These are phyloP conservation scores for Lamellibrachia columna DNA, from an alignment of 2,888 invertebrate species.

Conservation along the genomic window DNA sequence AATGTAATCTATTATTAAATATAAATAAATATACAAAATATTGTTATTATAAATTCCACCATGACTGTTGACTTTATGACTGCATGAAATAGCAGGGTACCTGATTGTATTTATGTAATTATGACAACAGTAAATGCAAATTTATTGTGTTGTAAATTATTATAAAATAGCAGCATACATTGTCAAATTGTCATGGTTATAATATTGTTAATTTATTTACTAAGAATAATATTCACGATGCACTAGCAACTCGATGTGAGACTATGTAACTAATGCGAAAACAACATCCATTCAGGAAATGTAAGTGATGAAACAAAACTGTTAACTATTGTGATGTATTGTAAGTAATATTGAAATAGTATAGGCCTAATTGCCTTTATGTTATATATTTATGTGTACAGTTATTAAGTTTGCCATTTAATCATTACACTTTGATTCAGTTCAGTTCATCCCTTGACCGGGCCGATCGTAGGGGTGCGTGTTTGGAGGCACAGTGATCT, in stretches of 20 bases:
- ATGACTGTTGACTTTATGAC: neutral
- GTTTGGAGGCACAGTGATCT: too few species aligned
- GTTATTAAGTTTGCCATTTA: too few species aligned
- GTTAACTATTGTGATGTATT: too few species aligned
- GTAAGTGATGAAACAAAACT: neutral
- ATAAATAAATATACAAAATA: neutral
- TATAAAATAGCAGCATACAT: neutral
- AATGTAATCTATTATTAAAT: neutral
- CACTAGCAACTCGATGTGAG: neutral
- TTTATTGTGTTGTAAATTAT: neutral
- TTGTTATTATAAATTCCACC: neutral
- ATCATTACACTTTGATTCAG: too few species aligned
- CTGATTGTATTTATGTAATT: neutral
- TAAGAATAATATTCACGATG: neutral
- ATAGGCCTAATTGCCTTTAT: too few species aligned
- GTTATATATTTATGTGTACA: too few species aligned
- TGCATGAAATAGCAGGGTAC: neutral
- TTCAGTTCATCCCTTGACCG: too few species aligned
- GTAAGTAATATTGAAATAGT: too few species aligned
- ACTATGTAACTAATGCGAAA: neutral
- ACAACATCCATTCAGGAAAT: neutral
- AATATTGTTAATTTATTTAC: neutral
- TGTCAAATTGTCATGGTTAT: neutral
- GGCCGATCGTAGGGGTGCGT: too few species aligned
- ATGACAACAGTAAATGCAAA: neutral